A percentile compares a stretch with the other conserved stretches of the same genome.
Conservation (phyloP, 2,113 vertebrate genomes). For the Sinocyclocheilus grahami region DNA sequence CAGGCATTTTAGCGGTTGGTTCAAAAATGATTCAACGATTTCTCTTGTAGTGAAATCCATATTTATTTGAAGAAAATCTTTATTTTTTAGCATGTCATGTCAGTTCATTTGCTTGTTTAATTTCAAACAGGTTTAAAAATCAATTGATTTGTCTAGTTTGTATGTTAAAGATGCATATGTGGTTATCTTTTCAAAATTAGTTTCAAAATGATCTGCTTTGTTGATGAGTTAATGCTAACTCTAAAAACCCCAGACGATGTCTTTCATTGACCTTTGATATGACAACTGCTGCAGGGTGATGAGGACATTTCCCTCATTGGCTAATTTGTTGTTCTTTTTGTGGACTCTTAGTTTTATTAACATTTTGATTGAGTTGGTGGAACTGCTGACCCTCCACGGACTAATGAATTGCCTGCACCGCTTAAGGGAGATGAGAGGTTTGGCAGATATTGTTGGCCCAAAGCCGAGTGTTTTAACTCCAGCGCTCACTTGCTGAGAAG, state of each 20-base stretch:
- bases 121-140: background rate
- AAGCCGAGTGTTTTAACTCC: constrained; percentile 64
- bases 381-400: constrained; percentile 74
- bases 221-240: background rate
- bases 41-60: background rate
- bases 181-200: background rate
- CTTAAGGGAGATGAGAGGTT: constrained; percentile 68
- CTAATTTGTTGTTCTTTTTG: constrained; percentile 53
- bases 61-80: background rate
- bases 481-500: constrained; percentile 16
- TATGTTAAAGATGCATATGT: background rate
- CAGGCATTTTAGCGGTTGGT: too few species aligned
- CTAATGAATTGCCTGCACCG: constrained; percentile 68
- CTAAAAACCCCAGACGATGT: background rate
- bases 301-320: background rate
- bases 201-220: background rate
- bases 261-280: constrained; percentile 13
- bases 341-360: constrained; percentile 78
- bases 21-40: too few species aligned
- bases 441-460: constrained; percentile 69
- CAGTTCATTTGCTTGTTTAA: background rate
- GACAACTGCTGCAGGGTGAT: background rate
- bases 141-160: background rate
- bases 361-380: constrained; percentile 77
- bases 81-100: background rate